Evolutionary conservation across 2,888 invertebrate species (phyloP).

Genomic region (Drosophila multiciliata): DNA sequence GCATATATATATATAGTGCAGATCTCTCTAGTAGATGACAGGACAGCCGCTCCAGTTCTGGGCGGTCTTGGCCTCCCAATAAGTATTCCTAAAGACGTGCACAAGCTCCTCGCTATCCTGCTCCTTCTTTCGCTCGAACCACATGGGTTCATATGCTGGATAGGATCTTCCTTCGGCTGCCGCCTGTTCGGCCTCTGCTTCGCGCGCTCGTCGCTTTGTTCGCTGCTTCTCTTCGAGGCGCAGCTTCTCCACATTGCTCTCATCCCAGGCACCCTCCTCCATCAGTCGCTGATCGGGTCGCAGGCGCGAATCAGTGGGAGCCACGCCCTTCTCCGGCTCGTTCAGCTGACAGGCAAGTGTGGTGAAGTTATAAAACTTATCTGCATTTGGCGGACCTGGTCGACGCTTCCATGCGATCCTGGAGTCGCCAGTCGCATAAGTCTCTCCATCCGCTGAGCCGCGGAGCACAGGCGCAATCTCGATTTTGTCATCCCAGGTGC

Average conservation of each 20-base stretch:
- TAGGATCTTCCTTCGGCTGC: constrained; percentile 88
- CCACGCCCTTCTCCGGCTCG: constrained; percentile 95
- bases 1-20: constrained; percentile 38
- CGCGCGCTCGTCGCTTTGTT: constrained; percentile 90
- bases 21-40: constrained; percentile 87
- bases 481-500: constrained; percentile 98
- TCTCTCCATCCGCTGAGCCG: constrained; percentile 90
- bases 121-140: constrained; percentile 95
- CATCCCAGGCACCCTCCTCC: constrained; percentile 97
- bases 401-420: constrained; percentile 94
- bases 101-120: constrained; percentile 88
- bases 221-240: constrained; percentile 98
- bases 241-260: constrained; percentile 94
- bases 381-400: constrained; percentile 89
- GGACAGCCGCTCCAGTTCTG: constrained; percentile 97
- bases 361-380: constrained; percentile 97
- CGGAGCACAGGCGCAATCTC: constrained; percentile 96
- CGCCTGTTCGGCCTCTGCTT: constrained; percentile 91
- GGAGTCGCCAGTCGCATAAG: constrained; percentile 96
- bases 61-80: constrained; percentile 96
- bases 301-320: constrained; percentile 96
- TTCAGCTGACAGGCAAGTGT: constrained; percentile 98
- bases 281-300: constrained; percentile 99
- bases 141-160: constrained; percentile 91
- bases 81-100: constrained; percentile 94